Percentiles rank a stretch among this genome's conserved stretches.
Conservation (phyloP, 2,888 invertebrate genomes). For the Plagiodera versicolora region DNA sequence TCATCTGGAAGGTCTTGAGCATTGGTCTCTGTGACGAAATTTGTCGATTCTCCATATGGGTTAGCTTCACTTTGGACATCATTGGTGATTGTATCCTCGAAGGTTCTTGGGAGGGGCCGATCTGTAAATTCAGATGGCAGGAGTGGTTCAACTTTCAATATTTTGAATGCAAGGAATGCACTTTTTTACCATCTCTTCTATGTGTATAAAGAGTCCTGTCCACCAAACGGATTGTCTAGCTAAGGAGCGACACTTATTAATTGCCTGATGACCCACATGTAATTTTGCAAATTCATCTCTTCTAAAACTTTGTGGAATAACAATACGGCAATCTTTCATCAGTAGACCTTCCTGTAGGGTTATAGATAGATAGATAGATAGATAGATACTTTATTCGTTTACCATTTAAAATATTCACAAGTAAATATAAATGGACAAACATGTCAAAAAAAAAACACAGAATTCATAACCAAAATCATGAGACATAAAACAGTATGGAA, state of each 20-base stretch:
- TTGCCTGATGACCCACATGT: constrained; percentile 34
- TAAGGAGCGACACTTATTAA: constrained; percentile 27
- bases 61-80: too few species aligned
- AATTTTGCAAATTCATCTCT: constrained; percentile 26
- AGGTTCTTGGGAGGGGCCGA: constrained; percentile 12
- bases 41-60: too few species aligned
- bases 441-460: too few species aligned
- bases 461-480: too few species aligned
- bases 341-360: constrained; percentile 11
- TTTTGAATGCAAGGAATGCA: constrained; percentile 24
- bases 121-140: constrained; percentile 26
- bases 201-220: constrained; percentile 25
- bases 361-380: too few species aligned
- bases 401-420: too few species aligned
- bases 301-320: constrained; percentile 24
- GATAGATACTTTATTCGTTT: too few species aligned
- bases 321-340: constrained; percentile 16
- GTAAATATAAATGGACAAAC: too few species aligned
- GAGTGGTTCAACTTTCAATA: constrained; percentile 26
- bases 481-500: too few species aligned
- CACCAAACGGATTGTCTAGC: constrained; percentile 33
- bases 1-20: too few species aligned
- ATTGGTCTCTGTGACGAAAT: too few species aligned
- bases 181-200: constrained; percentile 17
- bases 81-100: not conserved